These are phyloP conservation scores for Orthonevra nobilis DNA, from an alignment of 2,888 invertebrate genomes.

Conservation along the genomic window DNA sequence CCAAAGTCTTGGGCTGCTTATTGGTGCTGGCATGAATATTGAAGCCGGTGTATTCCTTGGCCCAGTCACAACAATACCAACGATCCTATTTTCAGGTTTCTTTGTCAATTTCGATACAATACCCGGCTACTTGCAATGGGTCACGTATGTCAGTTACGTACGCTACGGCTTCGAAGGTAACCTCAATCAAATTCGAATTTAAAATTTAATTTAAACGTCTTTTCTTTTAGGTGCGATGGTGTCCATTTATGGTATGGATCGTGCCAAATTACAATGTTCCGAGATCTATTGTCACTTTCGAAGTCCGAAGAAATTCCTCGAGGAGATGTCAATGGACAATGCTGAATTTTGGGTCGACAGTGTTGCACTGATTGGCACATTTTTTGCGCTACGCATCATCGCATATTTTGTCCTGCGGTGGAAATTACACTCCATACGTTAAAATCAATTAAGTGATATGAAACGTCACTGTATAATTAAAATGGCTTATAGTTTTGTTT, in stretches of 20 bases:
- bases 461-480: not conserved
- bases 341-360: conserved; percentile 91
- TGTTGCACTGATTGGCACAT: conserved; percentile 89
- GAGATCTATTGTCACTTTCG: conserved; percentile 92
- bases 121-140: conserved; percentile 92
- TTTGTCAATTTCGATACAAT: conserved; percentile 96
- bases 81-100: conserved; percentile 96
- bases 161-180: conserved; percentile 93
- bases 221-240: conserved; percentile 85
- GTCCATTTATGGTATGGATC: conserved; percentile 92
- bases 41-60: conserved; percentile 90
- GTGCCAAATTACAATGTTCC: conserved; percentile 90
- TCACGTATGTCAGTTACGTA: conserved; percentile 94
- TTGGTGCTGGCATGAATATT: conserved; percentile 94
- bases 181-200: not conserved
- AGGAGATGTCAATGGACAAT: conserved; percentile 91
- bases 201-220: not conserved
- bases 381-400: conserved; percentile 88
- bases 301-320: conserved; percentile 89
- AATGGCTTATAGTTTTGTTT: conserved; percentile 13
- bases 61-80: conserved; percentile 94
- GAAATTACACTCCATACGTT: conserved; percentile 84
- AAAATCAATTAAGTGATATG: conserved; percentile 61
- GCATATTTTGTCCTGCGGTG: conserved; percentile 92
- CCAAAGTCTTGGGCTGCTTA: conserved; percentile 94